Evolutionary conservation across 2,113 vertebrate genomes (phyloP).

Genomic region (Cichladusa arquata): DNA sequence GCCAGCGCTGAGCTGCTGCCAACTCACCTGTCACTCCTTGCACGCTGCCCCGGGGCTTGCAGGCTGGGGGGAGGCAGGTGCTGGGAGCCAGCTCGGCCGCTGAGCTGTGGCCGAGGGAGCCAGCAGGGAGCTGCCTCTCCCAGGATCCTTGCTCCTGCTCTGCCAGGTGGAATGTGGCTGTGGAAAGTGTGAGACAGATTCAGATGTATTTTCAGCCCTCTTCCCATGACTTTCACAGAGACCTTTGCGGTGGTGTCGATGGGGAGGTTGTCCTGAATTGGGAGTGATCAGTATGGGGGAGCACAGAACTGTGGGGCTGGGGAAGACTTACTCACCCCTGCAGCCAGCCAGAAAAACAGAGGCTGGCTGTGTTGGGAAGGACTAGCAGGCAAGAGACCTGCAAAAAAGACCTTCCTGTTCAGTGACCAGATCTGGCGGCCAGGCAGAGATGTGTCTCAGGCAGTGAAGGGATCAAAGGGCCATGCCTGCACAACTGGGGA

Average conservation of each 20-base stretch:
- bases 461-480: not conserved
- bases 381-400: not conserved
- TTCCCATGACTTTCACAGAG: not conserved
- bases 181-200: not conserved
- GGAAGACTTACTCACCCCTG: not conserved
- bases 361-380: not conserved
- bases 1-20: not conserved
- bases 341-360: not conserved
- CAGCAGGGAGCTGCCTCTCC: not conserved
- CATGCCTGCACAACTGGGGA: not conserved
- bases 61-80: slow-evolving; percentile 26
- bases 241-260: not conserved
- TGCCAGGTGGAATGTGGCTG: not conserved
- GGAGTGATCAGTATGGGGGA: accelerated
- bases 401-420: not conserved
- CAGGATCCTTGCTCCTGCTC: not conserved
- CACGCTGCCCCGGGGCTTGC: not conserved
- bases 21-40: slow-evolving; percentile 64
- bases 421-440: not conserved
- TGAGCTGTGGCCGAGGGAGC: not conserved
- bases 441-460: not conserved
- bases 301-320: not conserved
- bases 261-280: accelerated
- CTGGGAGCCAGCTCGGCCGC: not conserved
- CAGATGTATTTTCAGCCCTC: accelerated